phyloP scores from a whole-genome alignment of 2,113 vertebrate genomes.

The Hyperoodon ampullatus region DNA sequence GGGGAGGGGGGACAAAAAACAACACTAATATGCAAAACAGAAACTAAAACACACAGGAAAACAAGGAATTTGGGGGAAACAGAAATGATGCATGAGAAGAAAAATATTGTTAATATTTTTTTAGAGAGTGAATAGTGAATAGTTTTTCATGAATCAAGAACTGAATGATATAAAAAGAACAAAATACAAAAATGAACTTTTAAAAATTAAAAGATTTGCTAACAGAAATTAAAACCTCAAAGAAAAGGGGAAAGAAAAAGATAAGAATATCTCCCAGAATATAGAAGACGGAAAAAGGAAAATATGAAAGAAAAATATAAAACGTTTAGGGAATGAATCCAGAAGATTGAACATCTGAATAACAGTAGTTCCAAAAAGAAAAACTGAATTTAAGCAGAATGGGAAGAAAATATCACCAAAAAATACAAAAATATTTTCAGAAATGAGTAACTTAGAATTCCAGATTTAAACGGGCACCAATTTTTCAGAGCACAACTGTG shows the following conservation, averaged over 20 bases:
- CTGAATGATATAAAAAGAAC: neutral
- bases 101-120: neutral
- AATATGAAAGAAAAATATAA: neutral
- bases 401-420: neutral
- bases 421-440: neutral
- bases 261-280: neutral
- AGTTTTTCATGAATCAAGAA: slow-evolving; percentile 33
- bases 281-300: neutral
- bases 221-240: neutral
- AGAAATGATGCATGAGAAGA: neutral
- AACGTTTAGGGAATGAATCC: neutral
- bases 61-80: neutral
- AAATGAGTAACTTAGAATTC: neutral
- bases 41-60: neutral
- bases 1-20: neutral
- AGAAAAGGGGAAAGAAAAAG: neutral
- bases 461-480: neutral
- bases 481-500: neutral
- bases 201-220: neutral
- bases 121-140: neutral
- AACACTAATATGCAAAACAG: neutral
- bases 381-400: neutral
- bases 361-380: neutral
- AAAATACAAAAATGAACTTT: neutral
- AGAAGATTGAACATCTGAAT: neutral